These are phyloP conservation scores for Dryococelus australis DNA, from an alignment of 2,888 invertebrate genomes.

Conservation along the genomic window DNA sequence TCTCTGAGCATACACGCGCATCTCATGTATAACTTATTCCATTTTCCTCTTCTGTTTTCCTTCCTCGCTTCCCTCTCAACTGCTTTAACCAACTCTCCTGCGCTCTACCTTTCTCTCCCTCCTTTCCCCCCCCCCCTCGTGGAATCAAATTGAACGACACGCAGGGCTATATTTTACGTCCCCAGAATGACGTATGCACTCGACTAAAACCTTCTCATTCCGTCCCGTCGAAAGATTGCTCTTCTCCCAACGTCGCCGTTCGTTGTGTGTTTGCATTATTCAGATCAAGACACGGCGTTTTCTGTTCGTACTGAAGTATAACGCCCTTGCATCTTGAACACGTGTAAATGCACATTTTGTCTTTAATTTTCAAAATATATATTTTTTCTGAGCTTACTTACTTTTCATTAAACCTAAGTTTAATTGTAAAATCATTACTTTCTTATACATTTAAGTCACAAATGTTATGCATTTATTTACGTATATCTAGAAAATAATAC, in stretches of 20 bases:
- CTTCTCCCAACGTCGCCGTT: not conserved
- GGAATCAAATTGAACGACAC: slow-evolving; percentile 21
- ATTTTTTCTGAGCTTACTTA: too few species aligned
- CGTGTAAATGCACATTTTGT: too few species aligned
- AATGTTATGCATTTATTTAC: too few species aligned
- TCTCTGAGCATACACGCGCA: slow-evolving; percentile 26
- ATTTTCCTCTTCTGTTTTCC: slow-evolving; percentile 27
- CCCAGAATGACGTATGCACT: slow-evolving; percentile 17
- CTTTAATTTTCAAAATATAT: too few species aligned
- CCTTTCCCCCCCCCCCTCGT: not conserved
- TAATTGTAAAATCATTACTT: too few species aligned
- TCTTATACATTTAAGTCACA: too few species aligned
- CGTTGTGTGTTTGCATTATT: slow-evolving; percentile 8
- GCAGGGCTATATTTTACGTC: slow-evolving; percentile 23
- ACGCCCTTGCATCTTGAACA: too few species aligned
- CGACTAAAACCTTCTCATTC: slow-evolving; percentile 25
- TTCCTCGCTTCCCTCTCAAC: not conserved
- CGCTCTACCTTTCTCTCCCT: not conserved
- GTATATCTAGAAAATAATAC: too few species aligned
- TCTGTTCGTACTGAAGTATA: not conserved
- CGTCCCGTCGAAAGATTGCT: not conserved
- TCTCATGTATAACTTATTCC: slow-evolving; percentile 39
- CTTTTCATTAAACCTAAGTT: too few species aligned
- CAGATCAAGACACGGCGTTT: not conserved
- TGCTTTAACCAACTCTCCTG: not conserved